phyloP scores from a whole-genome alignment of 2,888 invertebrate species.

The Parnassius apollo region DNA sequence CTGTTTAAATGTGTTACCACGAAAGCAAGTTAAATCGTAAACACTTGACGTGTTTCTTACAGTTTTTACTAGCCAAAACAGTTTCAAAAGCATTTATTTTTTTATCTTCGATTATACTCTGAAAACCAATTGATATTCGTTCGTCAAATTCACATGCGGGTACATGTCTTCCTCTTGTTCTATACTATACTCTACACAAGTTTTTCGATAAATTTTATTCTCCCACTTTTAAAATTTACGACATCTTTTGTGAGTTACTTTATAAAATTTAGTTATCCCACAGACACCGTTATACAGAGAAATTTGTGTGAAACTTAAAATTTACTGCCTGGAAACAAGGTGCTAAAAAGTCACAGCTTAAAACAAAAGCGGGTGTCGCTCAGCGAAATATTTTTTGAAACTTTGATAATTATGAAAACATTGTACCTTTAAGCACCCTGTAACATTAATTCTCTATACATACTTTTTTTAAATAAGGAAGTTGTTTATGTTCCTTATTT shows the following conservation, averaged over 20 bases:
- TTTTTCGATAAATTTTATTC: no score
- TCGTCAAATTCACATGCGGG: background rate
- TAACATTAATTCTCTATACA: no score
- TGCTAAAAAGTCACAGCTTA: conserved; percentile 8
- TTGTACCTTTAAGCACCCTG: conserved; percentile 3
- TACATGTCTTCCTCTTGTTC: no score
- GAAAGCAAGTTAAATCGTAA: no score
- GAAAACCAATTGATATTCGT: conserved; percentile 4
- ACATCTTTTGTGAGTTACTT: no score
- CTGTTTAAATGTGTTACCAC: no score
- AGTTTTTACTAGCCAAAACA: conserved; percentile 17
- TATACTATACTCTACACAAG: no score
- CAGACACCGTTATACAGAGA: background rate
- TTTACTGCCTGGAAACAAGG: background rate
- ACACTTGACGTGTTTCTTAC: background rate
- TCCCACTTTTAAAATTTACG: no score
- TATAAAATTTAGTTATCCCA: no score
- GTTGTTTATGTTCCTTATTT: no score
- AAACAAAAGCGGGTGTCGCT: conserved; percentile 12
- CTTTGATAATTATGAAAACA: conserved; percentile 21
- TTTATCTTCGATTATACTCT: conserved; percentile 6
- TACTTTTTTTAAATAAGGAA: no score
- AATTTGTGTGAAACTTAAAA: conserved; percentile 13
- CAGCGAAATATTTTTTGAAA: conserved; percentile 12
- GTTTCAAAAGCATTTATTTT: conserved; percentile 12